phyloP scores from a whole-genome alignment of 92 coral and sea anemone genomes.

The Umimayanthus chanpuru region DNA sequence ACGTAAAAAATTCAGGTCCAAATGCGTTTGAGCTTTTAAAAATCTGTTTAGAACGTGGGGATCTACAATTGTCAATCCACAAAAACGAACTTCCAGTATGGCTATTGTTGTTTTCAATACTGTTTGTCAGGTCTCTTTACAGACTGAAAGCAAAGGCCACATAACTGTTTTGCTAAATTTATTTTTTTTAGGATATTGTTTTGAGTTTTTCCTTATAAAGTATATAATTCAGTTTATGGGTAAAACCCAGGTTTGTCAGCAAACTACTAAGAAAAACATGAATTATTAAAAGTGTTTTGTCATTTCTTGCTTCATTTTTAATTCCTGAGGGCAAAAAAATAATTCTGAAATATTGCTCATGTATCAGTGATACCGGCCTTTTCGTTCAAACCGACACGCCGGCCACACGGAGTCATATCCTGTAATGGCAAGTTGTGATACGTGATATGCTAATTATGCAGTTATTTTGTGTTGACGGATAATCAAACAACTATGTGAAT shows the following conservation, averaged over 20 bases:
- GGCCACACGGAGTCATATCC: not conserved
- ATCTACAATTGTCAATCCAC: too few species aligned
- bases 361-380: not conserved
- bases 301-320: too few species aligned
- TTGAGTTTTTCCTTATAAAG: too few species aligned
- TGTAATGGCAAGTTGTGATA: not conserved
- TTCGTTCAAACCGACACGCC: not conserved
- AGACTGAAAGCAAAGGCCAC: too few species aligned
- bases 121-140: too few species aligned
- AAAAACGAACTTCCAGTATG: too few species aligned
- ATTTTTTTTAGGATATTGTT: too few species aligned
- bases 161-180: too few species aligned
- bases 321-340: not conserved
- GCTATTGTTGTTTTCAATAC: too few species aligned
- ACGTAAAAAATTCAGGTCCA: too few species aligned
- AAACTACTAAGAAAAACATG: not conserved
- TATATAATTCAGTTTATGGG: not conserved
- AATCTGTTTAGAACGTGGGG: not conserved
- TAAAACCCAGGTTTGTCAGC: not conserved
- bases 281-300: not conserved
- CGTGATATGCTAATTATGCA: not conserved
- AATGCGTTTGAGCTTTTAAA: not conserved
- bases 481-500: not conserved
- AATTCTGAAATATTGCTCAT: not conserved
- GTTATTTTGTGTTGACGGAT: not conserved